Evolutionary conservation across 2,113 vertebrate genomes (phyloP).

Genomic region (Rousettus leschenaultii): DNA sequence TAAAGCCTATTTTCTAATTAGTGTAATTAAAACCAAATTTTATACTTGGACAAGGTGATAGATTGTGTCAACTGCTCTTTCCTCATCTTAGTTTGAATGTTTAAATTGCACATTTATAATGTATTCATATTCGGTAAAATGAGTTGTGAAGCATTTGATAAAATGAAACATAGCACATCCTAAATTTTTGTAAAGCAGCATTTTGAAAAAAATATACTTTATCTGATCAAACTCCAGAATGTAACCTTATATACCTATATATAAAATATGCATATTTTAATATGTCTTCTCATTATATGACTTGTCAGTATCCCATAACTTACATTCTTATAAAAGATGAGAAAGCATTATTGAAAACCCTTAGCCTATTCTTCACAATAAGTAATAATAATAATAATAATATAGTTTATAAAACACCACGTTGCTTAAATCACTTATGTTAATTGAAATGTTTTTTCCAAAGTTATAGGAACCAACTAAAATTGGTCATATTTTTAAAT

Average conservation of each 20-base stretch:
- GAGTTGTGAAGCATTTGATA: constrained; percentile 49
- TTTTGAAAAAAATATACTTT: constrained; percentile 36
- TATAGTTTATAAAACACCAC: background rate
- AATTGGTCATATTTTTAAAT: background rate
- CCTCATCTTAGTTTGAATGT: constrained; percentile 39
- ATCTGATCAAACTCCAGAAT: constrained; percentile 47
- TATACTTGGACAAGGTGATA: constrained; percentile 56
- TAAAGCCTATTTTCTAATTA: constrained; percentile 66
- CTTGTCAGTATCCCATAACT: constrained; percentile 23
- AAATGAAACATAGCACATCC: constrained; percentile 30
- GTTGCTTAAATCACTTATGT: background rate
- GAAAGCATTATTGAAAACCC: background rate
- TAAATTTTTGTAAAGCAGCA: constrained; percentile 36
- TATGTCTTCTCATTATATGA: constrained; percentile 39
- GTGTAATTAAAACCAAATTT: constrained; percentile 67
- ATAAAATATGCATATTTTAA: constrained; percentile 51
- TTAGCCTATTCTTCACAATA: background rate
- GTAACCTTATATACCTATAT: constrained; percentile 44
- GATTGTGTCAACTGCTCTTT: constrained; percentile 59
- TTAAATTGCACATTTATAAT: constrained; percentile 41
- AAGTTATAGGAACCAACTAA: background rate
- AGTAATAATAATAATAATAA: background rate
- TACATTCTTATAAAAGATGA: background rate
- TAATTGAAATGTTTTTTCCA: background rate
- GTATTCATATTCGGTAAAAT: constrained; percentile 34